Conservation (phyloP, 2,888 invertebrate species). For the Acanthococcus lagerstroemiae region DNA sequence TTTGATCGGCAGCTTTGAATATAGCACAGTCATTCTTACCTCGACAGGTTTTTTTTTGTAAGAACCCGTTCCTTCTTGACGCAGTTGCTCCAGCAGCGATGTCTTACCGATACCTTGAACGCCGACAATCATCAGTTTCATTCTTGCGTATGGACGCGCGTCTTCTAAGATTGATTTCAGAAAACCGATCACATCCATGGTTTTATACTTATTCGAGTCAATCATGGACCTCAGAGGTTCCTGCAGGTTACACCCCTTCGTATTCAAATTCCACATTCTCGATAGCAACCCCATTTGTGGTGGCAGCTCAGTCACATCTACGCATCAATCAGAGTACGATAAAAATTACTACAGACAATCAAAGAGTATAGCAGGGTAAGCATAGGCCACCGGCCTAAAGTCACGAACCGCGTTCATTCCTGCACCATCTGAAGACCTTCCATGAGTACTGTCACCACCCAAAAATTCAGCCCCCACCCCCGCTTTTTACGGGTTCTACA, state of each 20-base stretch:
- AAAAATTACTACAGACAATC: too few species aligned
- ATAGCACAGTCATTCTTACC: constrained; percentile 42
- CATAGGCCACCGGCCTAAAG: too few species aligned
- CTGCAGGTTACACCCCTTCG: constrained; percentile 74
- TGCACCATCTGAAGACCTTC: too few species aligned
- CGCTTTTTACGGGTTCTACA: too few species aligned
- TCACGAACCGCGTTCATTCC: too few species aligned
- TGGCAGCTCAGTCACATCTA: constrained; percentile 76
- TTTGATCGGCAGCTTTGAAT: too few species aligned
- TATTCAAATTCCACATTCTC: constrained; percentile 92
- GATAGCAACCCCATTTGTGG: constrained; percentile 89
- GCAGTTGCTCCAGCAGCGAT: constrained; percentile 73
- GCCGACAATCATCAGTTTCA: constrained; percentile 95
- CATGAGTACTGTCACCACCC: too few species aligned
- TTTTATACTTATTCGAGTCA: constrained; percentile 83
- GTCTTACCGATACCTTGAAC: constrained; percentile 83
- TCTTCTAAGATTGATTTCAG: constrained; percentile 79
- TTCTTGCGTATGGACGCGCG: constrained; percentile 83
- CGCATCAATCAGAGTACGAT: too few species aligned
- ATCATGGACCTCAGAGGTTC: constrained; percentile 87
- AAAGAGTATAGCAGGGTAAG: too few species aligned
- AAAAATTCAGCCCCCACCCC: too few species aligned
- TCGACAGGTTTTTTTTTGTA: constrained; percentile 61
- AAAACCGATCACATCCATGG: constrained; percentile 89
- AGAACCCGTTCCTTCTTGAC: constrained; percentile 71